Base-by-base conservation (phyloP, 1,140 invertebrate species). In the Heliconius melpomene region DNA sequence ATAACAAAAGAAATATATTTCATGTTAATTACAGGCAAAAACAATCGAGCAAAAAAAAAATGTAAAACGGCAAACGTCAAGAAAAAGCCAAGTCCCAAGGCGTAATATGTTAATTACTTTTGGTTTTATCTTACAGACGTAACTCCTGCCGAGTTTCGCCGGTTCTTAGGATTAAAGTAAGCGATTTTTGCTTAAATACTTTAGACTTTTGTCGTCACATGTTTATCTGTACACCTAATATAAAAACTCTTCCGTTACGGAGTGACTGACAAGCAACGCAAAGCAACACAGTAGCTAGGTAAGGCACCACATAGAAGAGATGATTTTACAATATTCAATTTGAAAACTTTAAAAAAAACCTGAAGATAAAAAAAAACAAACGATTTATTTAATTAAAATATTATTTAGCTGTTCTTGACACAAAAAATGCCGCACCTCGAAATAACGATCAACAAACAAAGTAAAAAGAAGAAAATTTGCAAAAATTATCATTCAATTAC, bases 401-500 rank as follows among this genome's bases (percentile, higher is more conserved):
- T 26, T 29, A 9, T 16, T 66, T 16, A 66, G 8, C 13, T 66
- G 60, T 66, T 26, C 23, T 29, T 29, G 23, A 66, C 60, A 66
- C 23, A 66, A 29, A 29, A 66, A 29, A 29, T 13, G 26, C 60
- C 3, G 60, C 26, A 16, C 60, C 26, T 29, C 26, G 20, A 57
- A 57, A 16, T 13, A 54, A 16, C 32, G 29, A 72, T 20, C 71
- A 72, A 40, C 38, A 78, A 72, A 72, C 29, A 23, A 52, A 52
- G n/a, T 52, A 29, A 52, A 75, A 29, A n/a, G 16, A 29, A n/a
- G 16, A 54, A 71, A 79, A 73, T 50, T 38, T 13, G 57, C 20
- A n/a, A 72, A 23, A 54, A 72, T 32, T 57, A 79, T 74, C 29
- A 66, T 52, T 26, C 72, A 77, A 80, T 77, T 26, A 73, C 52